These are phyloP conservation scores for Jacana jacana DNA, from an alignment of 2,113 vertebrate species.

Conservation along the genomic window DNA sequence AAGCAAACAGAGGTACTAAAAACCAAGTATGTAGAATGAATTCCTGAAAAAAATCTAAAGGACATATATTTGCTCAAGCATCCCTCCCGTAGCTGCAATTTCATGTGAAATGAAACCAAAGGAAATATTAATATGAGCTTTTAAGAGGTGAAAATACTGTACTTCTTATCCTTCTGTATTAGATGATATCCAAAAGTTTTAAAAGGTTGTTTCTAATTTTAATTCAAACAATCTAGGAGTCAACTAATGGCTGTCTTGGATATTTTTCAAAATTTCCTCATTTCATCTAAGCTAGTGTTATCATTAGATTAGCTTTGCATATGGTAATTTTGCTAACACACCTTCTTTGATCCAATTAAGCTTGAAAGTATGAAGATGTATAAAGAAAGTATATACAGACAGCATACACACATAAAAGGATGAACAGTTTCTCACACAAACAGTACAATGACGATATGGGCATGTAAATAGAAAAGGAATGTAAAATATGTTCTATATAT, in stretches of 20 bases:
- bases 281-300: neutral
- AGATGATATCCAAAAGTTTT: neutral
- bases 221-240: neutral
- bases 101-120: neutral
- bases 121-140: neutral
- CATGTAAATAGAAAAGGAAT: neutral
- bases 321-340: neutral
- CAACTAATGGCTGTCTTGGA: neutral
- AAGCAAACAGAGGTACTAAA: no score
- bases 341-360: neutral
- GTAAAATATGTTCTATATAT: neutral
- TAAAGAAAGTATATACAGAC: neutral
- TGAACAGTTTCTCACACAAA: neutral
- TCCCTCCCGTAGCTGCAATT: rapidly evolving
- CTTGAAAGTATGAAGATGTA: neutral
- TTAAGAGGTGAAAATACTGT: neutral
- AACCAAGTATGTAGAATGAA: neutral
- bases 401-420: neutral
- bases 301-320: neutral
- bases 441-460: neutral
- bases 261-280: neutral
- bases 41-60: neutral
- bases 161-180: neutral
- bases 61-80: neutral
- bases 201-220: neutral